Evolutionary conservation across 2,113 vertebrate genomes (phyloP).

Genomic region (Echinops telfairi): DNA sequence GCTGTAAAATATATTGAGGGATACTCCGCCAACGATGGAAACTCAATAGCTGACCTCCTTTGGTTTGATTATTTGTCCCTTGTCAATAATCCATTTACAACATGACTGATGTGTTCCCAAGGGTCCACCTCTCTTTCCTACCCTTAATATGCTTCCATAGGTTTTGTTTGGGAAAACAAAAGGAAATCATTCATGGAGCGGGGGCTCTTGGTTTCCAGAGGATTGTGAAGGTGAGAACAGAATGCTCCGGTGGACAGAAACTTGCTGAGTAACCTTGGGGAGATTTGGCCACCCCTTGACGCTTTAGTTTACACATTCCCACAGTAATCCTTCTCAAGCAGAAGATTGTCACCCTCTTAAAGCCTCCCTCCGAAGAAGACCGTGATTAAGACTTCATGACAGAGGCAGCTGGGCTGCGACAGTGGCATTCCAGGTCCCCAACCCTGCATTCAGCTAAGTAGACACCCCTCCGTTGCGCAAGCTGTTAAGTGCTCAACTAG

Average conservation of each 20-base stretch:
- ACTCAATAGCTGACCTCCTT: slow-evolving; percentile 13
- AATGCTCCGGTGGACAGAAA: not conserved
- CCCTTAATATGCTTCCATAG: not conserved
- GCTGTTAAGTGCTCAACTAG: not conserved
- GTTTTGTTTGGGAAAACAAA: slow-evolving; percentile 6
- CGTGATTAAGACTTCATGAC: slow-evolving; percentile 13
- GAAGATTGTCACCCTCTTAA: slow-evolving; percentile 48
- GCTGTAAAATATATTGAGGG: slow-evolving; percentile 61
- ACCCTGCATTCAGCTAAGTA: not conserved
- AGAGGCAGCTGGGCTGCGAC: slow-evolving; percentile 11
- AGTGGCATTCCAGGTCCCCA: not conserved
- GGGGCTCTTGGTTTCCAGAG: not conserved
- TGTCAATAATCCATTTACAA: not conserved
- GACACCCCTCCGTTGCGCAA: not conserved
- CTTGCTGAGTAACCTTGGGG: not conserved
- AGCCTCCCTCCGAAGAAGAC: not conserved
- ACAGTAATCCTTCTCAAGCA: slow-evolving; percentile 57
- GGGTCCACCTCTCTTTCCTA: not conserved
- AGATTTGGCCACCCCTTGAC: not conserved
- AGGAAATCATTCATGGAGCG: not conserved
- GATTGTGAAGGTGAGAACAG: not conserved
- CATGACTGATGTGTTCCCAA: not conserved
- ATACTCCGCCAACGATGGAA: not conserved
- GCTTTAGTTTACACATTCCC: slow-evolving; percentile 39
- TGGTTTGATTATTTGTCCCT: not conserved